Evolutionary conservation across 2,113 vertebrate genomes (phyloP).

Genomic region (Geococcyx californianus): DNA sequence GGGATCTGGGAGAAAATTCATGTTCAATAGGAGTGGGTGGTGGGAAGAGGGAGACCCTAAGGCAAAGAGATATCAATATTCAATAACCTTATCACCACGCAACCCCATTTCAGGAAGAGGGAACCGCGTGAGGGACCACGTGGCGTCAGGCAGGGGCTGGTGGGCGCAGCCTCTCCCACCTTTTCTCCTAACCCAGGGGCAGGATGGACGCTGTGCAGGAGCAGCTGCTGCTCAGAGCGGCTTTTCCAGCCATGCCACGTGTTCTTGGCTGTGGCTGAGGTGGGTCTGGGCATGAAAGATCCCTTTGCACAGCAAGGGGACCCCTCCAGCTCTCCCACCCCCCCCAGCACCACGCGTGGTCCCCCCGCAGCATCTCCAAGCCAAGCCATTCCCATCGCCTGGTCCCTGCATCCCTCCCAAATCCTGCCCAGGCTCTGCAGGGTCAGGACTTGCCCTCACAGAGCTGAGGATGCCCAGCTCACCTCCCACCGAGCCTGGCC

Average conservation of each 20-base stretch:
- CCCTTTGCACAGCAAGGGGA: rapidly evolving
- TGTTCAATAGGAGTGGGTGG: constrained; percentile 39
- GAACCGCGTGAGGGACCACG: not conserved
- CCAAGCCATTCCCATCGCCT: rapidly evolving
- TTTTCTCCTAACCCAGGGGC: rapidly evolving
- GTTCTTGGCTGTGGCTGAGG: not conserved
- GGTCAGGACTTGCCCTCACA: not conserved
- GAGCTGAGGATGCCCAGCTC: not conserved
- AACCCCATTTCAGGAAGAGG: not conserved
- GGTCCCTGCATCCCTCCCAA: not conserved
- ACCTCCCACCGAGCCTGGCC: not conserved
- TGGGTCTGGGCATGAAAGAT: not conserved
- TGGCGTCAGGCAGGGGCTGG: not conserved
- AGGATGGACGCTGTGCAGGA: rapidly evolving
- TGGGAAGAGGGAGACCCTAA: not conserved
- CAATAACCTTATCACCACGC: not conserved
- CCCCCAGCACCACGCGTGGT: rapidly evolving
- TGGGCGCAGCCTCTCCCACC: rapidly evolving
- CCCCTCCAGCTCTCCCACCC: not conserved
- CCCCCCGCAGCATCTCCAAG: not conserved
- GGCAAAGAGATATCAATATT: not conserved
- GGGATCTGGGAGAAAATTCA: constrained; percentile 34
- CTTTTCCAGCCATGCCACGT: not conserved
- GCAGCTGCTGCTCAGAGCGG: not conserved
- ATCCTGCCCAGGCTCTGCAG: not conserved